phyloP scores from a whole-genome alignment of 2,888 invertebrate species.

The Leptopilina syphax region DNA sequence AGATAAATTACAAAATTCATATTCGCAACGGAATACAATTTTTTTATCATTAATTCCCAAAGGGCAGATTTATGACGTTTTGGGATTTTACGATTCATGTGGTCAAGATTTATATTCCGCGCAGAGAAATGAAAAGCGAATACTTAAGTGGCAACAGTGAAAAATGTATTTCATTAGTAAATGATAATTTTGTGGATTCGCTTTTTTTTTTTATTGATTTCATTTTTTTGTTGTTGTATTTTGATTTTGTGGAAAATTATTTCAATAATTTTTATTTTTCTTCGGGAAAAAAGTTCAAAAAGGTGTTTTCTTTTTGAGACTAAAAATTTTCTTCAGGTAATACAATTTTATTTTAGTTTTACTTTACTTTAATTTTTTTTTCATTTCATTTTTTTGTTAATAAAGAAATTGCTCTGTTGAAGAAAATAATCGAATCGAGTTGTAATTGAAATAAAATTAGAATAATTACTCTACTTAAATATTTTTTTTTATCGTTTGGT shows the following conservation, averaged over 20 bases:
- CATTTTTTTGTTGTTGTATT: background rate
- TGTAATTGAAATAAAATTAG: no score
- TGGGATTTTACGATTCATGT: slow-evolving; percentile 7
- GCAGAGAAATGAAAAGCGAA: slow-evolving; percentile 16
- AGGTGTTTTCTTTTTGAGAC: background rate
- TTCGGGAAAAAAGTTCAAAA: background rate
- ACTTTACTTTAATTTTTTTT: no score
- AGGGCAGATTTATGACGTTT: slow-evolving; percentile 31
- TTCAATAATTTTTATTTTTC: no score
- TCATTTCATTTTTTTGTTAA: no score
- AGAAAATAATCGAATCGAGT: no score
- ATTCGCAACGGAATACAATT: slow-evolving; percentile 13
- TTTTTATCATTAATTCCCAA: slow-evolving; percentile 29
- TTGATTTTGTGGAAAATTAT: background rate
- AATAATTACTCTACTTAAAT: no score
- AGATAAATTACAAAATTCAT: slow-evolving; percentile 28
- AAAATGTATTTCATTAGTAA: slow-evolving; percentile 13
- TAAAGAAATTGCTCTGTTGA: no score
- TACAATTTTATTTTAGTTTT: background rate
- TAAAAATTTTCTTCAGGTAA: no score
- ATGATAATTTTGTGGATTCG: background rate
- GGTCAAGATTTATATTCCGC: slow-evolving; percentile 26
- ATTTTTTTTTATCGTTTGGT: no score
- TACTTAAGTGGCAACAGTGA: background rate
- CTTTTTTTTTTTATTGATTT: background rate